Evolutionary conservation across 2,888 invertebrate genomes (phyloP).

Genomic region (Tubiluchus corallicola): DNA sequence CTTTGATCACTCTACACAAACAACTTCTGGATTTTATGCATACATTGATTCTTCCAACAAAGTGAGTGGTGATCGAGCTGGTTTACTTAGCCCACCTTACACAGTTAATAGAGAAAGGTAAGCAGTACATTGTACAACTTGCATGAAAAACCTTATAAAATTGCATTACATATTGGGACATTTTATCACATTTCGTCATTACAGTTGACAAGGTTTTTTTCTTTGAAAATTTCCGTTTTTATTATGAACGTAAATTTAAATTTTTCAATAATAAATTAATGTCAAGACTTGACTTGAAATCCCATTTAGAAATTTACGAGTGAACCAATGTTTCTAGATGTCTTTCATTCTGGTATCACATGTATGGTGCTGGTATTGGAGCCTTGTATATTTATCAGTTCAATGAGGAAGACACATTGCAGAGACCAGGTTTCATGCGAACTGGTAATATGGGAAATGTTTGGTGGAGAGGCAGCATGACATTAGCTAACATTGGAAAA

Average conservation of each 20-base stretch:
- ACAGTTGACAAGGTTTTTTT: no score
- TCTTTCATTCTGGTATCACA: slow-evolving; percentile 24
- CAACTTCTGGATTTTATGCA: neutral
- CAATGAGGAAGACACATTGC: neutral
- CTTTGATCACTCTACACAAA: neutral
- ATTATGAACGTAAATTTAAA: no score
- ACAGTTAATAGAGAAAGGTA: neutral
- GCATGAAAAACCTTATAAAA: no score
- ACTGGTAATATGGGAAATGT: neutral
- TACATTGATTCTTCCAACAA: neutral
- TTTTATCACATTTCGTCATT: no score
- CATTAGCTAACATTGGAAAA: neutral
- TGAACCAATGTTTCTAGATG: no score
- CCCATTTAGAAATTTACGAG: no score
- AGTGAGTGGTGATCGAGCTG: neutral
- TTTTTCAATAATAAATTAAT: no score
- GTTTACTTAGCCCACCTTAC: neutral
- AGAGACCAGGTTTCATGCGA: neutral
- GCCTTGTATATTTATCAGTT: slow-evolving; percentile 16
- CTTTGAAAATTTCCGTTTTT: no score
- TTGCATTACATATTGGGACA: no score
- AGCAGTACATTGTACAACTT: no score
- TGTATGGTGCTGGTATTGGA: slow-evolving; percentile 17
- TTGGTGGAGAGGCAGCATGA: neutral
- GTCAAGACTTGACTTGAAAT: no score